Percentiles rank a stretch among this genome's conserved stretches.
phyloP scores from a whole-genome alignment of 2,888 invertebrate species.

The Pachydiplax longipennis region DNA sequence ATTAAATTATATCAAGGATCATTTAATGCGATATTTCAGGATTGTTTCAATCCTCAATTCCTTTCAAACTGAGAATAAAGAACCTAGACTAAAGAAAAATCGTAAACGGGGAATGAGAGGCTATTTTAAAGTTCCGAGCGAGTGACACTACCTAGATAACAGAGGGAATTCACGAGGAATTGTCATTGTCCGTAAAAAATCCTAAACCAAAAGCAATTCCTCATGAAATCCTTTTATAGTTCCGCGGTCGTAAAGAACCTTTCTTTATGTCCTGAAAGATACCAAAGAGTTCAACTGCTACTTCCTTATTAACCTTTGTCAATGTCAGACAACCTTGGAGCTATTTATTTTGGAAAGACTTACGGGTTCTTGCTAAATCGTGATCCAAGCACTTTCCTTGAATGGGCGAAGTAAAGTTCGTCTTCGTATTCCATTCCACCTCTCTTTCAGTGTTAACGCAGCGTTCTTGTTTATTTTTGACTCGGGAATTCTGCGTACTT shows the following conservation, averaged over 20 bases:
- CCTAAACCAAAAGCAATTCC: too few relatives aligned
- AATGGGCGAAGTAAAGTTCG: background rate
- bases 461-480: background rate
- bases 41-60: too few relatives aligned
- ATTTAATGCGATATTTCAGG: too few relatives aligned
- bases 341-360: background rate
- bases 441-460: background rate
- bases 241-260: background rate
- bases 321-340: background rate
- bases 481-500: background rate
- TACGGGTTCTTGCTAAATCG: background rate
- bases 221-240: background rate
- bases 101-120: too few relatives aligned
- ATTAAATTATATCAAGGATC: too few relatives aligned
- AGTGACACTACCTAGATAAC: too few relatives aligned
- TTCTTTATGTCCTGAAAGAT: background rate
- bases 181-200: too few relatives aligned
- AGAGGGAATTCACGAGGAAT: too few relatives aligned
- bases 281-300: background rate
- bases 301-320: background rate
- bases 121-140: too few relatives aligned
- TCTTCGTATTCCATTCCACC: background rate
- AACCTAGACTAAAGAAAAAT: too few relatives aligned
- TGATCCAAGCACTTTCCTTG: background rate
- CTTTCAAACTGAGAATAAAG: too few relatives aligned